Base-by-base conservation (phyloP, 2,113 vertebrate genomes). In the Megaceryle maxima region DNA sequence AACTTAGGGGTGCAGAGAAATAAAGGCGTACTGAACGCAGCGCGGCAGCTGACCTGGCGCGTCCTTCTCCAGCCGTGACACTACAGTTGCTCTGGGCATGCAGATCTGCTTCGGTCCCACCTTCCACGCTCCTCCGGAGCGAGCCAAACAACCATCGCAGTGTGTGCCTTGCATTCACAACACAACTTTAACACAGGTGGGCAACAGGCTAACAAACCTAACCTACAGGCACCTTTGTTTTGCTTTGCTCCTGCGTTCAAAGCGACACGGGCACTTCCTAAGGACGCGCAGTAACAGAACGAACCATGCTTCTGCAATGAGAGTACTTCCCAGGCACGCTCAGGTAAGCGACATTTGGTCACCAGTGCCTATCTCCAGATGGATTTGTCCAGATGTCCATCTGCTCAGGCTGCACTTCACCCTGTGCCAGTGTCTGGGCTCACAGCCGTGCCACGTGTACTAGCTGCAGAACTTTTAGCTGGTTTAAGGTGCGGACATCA, bases 401-500 rank as follows among this genome's bases (percentile, higher is more conserved):
- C 44, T 26, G 46, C 53, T 62, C 3, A 0, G 76, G 19, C 53
- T 31, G 53, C n/a, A 14, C 56, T 22, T 41, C 20, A 3, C 2
- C 3, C 37, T 9, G 11, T 11, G 33, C 29, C 5, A 9, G 50
- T 1, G 11, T 12, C 9, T 19, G 29, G 57, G 85, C 53, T 70
- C 33, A 15, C 0, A 0, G 64, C 66, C 57, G 22, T 0, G 48
- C 75, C 5, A 21, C 7, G 5, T 0, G 5, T 10, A 11, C 26
- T 3, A 39, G 75, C 83, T 76, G 56, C 56, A 50, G 28, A 55
- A 12, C 11, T 48, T 76, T 33, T 15, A 43, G 33, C 35, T 77
- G 28, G 28, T 60, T 41, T 24, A 35, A 41, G 73, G n/a, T 16
- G 35, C 33, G 26, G 74, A 43, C 17, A 22, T 29, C 4, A 0